Base-by-base conservation (phyloP, 92 coral and sea anemone species). In the Zoanthus solanderi region DNA sequence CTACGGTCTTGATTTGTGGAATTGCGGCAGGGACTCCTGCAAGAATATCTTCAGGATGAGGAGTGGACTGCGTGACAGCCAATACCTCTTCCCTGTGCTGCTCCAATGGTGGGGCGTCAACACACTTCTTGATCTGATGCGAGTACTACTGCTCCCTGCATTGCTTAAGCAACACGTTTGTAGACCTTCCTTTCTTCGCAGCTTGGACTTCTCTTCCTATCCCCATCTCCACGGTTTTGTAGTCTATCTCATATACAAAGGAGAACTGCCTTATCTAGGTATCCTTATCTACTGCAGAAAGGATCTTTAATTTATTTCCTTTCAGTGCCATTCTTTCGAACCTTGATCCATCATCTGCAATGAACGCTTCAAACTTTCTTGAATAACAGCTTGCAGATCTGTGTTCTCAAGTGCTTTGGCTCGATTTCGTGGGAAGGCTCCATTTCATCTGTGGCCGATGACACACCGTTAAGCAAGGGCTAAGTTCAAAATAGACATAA, bases 301-400 rank as follows among this genome's bases (percentile, higher is more conserved):
- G 89, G 90, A 87, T 87, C 76, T 63, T 69, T 79, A 87, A 87
- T 71, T 63, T 72, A 67, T 87, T 72, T 47, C 80, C 90, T 87
- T 87, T 87, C 45, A 87, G 90, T 45, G 78, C 69, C 11, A 83
- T 28, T 65, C 23, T 83, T 48, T 47, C 77, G 30, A 69, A 83
- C 15, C 83, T 23, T 23, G 88, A 74, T 61, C 53, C 74, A 74
- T 34, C 63, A 78, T 87, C 48, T 78, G 73, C 65, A 54, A 77
- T 87, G 32, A 58, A 71, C 37, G 63, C 75, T 87, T 76, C 14
- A 87, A 71, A 84, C 88, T 87, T 12, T 50, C 23, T 77, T 87
- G 85, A 77, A 87, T 18, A 18, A 71, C 90, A 31, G 90, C 71
- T 68, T 67, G 77, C 32, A 87, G 65, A 42, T 78, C 90, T 78